Evolutionary conservation across 2,888 invertebrate species (phyloP).

Genomic region (Aspidiotus destructor): DNA sequence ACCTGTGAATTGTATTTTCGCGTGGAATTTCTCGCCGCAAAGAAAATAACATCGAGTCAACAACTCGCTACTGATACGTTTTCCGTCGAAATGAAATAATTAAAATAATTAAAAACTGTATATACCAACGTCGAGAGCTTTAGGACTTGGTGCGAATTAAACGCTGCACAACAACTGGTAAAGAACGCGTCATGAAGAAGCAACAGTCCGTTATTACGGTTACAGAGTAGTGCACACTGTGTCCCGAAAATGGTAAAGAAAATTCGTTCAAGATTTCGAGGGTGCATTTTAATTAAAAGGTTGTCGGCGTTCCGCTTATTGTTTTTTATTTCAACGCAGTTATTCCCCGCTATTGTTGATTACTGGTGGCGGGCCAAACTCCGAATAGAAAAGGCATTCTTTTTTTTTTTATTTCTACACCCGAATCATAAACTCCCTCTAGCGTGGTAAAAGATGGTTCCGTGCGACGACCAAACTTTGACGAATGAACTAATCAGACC

Average conservation of each 20-base stretch:
- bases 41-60: background rate
- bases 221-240: conserved; percentile 1
- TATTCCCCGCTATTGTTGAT: too few relatives aligned
- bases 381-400: too few relatives aligned
- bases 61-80: background rate
- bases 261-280: conserved; percentile 29
- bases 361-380: too few relatives aligned
- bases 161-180: background rate
- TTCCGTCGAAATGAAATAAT: background rate
- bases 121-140: background rate
- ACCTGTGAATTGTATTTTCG: background rate
- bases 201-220: conserved; percentile 15
- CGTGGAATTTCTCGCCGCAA: background rate
- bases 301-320: background rate
- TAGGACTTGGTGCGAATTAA: background rate
- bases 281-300: conserved; percentile 28
- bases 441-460: too few relatives aligned
- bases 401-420: too few relatives aligned
- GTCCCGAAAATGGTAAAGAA: conserved; percentile 15
- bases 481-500: too few relatives aligned
- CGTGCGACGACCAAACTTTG: too few relatives aligned
- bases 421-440: too few relatives aligned
- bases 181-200: conserved; percentile 1
- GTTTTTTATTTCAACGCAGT: too few relatives aligned
- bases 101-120: background rate